Percentiles rank a stretch among this genome's conserved stretches.
Evolutionary conservation across 2,113 vertebrate genomes (phyloP).

Genomic region (Galemys pyrenaicus): DNA sequence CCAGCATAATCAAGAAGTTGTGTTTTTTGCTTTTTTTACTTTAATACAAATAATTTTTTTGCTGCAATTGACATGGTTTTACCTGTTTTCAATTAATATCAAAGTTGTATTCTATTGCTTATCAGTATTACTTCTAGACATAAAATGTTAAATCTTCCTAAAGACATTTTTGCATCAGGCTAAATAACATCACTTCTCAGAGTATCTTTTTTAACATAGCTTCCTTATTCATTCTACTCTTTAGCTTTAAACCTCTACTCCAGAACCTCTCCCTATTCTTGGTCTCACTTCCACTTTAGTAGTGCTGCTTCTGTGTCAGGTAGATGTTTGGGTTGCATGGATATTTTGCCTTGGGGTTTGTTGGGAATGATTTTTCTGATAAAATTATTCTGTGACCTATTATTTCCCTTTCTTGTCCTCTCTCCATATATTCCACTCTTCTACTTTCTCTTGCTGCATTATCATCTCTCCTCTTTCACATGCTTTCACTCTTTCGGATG

Average conservation of each 20-base stretch:
- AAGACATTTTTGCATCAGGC: conserved; percentile 6
- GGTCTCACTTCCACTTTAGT: neutral
- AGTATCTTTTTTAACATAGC: neutral
- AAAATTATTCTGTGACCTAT: neutral
- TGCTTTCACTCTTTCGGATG: conserved; percentile 31
- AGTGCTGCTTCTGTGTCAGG: neutral
- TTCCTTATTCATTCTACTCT: neutral
- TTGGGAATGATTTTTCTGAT: neutral
- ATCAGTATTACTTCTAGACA: neutral
- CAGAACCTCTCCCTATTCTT: neutral
- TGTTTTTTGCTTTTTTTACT: neutral
- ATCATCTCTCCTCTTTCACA: neutral
- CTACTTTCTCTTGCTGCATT: neutral
- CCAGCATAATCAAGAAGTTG: neutral
- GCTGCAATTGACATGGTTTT: neutral
- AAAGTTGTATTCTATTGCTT: neutral
- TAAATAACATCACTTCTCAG: neutral
- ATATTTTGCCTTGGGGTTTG: conserved; percentile 1
- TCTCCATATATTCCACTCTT: neutral
- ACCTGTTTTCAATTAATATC: neutral
- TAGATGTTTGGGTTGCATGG: conserved; percentile 31
- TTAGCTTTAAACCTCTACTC: neutral
- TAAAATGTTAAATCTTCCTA: neutral
- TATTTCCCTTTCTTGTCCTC: neutral
- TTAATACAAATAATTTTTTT: neutral